These are phyloP conservation scores for Drosophila pachea DNA, from an alignment of 1,140 invertebrate species.

Conservation along the genomic window DNA sequence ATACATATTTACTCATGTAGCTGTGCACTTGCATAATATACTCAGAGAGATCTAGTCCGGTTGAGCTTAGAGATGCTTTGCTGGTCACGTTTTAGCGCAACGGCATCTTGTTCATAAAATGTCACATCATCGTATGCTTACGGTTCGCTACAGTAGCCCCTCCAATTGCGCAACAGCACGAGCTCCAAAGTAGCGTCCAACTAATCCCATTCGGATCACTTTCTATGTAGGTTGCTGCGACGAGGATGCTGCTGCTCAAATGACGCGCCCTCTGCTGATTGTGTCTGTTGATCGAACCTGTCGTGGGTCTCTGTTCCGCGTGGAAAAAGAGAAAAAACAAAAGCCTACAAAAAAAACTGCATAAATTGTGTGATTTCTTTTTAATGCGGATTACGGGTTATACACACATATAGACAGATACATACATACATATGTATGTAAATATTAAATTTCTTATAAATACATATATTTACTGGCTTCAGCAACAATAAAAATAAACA, in stretches of 20 bases:
- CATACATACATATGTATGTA: slow-evolving; percentile 8
- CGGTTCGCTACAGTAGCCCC: background rate
- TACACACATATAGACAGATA: slow-evolving; percentile 3
- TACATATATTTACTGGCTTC: slow-evolving; percentile 1
- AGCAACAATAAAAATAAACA: slow-evolving; percentile 24
- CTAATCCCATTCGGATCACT: slow-evolving; percentile 68
- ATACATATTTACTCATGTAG: background rate
- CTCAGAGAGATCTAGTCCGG: background rate
- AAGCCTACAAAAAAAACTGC: background rate
- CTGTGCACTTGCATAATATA: slow-evolving; percentile 8
- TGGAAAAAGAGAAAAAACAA: slow-evolving; percentile 3
- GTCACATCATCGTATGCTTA: slow-evolving; percentile 56
- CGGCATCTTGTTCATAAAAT: slow-evolving; percentile 24
- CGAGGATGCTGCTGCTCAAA: background rate
- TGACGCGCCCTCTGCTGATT: background rate
- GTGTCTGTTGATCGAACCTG: slow-evolving; percentile 46
- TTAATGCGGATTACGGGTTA: slow-evolving; percentile 46
- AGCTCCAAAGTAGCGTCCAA: slow-evolving; percentile 17
- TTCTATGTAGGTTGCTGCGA: slow-evolving; percentile 43
- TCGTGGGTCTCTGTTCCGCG: slow-evolving; percentile 35
- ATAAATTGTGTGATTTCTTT: slow-evolving; percentile 61
- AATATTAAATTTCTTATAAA: slow-evolving; percentile 26
- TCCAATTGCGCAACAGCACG: slow-evolving; percentile 44
- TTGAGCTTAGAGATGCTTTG: slow-evolving; percentile 3
- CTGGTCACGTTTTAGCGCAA: slow-evolving; percentile 16